Percentiles rank a stretch among this genome's conserved stretches.
Evolutionary conservation across 2,113 vertebrate genomes (phyloP).

Genomic region (Peromyscus californicus): DNA sequence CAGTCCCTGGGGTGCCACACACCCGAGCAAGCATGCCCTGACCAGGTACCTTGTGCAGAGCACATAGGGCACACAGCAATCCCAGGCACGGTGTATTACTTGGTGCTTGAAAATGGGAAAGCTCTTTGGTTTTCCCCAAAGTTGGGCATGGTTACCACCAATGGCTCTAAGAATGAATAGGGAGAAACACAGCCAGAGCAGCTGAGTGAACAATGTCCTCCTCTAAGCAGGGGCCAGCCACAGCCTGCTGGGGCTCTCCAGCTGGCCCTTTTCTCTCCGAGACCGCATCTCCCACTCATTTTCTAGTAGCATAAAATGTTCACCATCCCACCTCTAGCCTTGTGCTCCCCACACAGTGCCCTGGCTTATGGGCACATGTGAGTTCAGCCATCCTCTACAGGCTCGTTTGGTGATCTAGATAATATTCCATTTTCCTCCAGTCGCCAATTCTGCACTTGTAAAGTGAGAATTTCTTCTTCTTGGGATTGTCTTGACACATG

Average conservation of each 20-base stretch:
- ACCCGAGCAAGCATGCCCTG: not conserved
- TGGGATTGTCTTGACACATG: not conserved
- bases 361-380: not conserved
- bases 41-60: not conserved
- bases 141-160: not conserved
- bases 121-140: not conserved
- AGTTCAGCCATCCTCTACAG: not conserved
- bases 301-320: too few relatives aligned
- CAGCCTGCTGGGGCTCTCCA: not conserved
- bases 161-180: not conserved
- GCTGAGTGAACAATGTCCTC: not conserved
- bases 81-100: not conserved
- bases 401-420: not conserved
- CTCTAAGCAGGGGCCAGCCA: accelerated
- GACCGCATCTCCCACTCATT: not conserved
- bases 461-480: accelerated
- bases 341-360: accelerated
- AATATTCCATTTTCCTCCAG: not conserved
- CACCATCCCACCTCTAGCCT: not conserved
- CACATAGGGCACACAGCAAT: not conserved
- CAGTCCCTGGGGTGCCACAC: not conserved
- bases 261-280: not conserved
- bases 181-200: not conserved
- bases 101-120: not conserved
- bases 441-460: not conserved